Evolutionary conservation across 2,888 invertebrate species (phyloP).

Genomic region (Dolomedes plantarius): DNA sequence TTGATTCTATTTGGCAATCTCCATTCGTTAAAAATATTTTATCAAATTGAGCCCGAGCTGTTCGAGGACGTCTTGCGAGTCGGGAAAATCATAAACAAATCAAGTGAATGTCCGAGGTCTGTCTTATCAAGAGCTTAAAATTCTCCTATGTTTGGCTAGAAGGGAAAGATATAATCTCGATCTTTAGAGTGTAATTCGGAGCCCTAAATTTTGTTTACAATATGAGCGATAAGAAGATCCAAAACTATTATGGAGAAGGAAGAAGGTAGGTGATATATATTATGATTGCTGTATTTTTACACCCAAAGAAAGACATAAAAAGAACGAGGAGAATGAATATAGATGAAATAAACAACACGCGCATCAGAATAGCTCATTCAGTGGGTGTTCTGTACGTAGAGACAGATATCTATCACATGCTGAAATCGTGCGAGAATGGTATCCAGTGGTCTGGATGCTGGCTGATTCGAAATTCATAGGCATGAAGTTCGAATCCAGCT

Average conservation of each 20-base stretch:
- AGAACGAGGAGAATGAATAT: background rate
- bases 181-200: background rate
- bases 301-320: background rate
- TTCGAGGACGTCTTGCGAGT: background rate
- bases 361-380: too few species aligned
- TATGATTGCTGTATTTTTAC: background rate
- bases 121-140: background rate
- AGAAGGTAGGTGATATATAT: background rate
- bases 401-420: too few species aligned
- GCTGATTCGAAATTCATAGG: too few species aligned
- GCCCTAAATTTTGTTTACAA: constrained; percentile 11
- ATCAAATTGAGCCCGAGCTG: background rate
- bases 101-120: background rate
- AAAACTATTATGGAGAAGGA: background rate
- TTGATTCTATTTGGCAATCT: background rate
- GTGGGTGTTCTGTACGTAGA: too few species aligned
- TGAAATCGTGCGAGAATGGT: too few species aligned
- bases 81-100: constrained; percentile 13
- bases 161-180: background rate
- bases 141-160: constrained; percentile 10
- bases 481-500: too few species aligned
- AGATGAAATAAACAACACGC: too few species aligned
- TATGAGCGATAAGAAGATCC: background rate
- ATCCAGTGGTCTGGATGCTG: too few species aligned
- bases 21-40: background rate